phyloP scores from a whole-genome alignment of 2,797 vertebrate species.

The Pangasius krempfi region DNA sequence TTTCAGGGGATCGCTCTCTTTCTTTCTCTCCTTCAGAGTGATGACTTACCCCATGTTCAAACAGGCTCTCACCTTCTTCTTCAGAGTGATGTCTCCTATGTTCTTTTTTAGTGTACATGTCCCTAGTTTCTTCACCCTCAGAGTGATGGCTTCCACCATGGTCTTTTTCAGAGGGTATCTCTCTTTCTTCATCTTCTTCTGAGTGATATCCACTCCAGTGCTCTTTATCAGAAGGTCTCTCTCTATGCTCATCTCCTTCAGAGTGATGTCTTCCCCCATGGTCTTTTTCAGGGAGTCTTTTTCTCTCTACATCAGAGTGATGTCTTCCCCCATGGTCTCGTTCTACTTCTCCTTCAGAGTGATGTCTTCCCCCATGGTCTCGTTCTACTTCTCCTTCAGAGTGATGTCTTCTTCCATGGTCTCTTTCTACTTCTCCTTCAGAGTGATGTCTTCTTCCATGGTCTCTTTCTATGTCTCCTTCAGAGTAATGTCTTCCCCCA shows the following conservation, averaged over 20 bases:
- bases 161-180: not conserved
- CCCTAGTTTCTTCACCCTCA: not conserved
- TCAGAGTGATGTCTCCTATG: not conserved
- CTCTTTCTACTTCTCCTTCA: too few relatives aligned
- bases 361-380: too few relatives aligned
- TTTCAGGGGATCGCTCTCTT: not conserved
- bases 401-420: too few relatives aligned
- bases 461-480: not conserved
- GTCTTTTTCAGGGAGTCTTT: too few relatives aligned
- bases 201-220: not conserved
- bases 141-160: not conserved
- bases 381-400: too few relatives aligned
- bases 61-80: not conserved
- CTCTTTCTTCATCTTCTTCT: constrained; percentile 23
- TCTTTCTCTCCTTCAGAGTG: not conserved
- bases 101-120: not conserved
- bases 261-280: not conserved
- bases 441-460: too few relatives aligned
- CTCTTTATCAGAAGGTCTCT: not conserved
- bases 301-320: too few relatives aligned
- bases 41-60: not conserved
- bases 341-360: too few relatives aligned
- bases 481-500: not conserved
- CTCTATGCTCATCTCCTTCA: not conserved
- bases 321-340: constrained; percentile 13